Evolutionary conservation across 2,113 vertebrate species (phyloP).

Genomic region (Herpetotheres cachinnans): DNA sequence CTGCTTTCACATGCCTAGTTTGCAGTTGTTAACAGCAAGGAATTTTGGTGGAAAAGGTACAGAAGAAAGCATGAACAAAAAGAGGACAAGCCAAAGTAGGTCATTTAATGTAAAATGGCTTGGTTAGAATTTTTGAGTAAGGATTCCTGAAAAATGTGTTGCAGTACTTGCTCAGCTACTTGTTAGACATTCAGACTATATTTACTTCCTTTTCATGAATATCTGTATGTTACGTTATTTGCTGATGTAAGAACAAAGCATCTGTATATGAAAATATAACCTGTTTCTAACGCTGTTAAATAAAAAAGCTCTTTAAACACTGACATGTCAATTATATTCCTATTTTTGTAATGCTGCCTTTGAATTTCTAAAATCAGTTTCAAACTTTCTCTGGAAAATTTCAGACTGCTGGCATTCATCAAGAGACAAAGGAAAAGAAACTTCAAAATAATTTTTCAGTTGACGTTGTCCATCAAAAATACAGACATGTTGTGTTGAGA

Average conservation of each 20-base stretch:
- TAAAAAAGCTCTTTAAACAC: not conserved
- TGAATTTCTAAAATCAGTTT: not conserved
- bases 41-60: not conserved
- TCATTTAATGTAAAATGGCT: not conserved
- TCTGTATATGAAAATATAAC: not conserved
- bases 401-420: not conserved
- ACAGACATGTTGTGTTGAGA: not conserved
- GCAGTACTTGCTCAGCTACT: not conserved
- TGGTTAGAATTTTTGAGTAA: not conserved
- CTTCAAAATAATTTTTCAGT: not conserved
- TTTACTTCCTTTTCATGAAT: not conserved
- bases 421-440: not conserved
- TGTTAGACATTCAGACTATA: not conserved
- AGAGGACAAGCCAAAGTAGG: not conserved
- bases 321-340: not conserved
- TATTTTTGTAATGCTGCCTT: not conserved
- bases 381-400: not conserved
- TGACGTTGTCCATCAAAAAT: not conserved
- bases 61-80: not conserved
- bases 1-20: not conserved
- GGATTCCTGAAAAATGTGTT: not conserved
- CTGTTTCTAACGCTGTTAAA: not conserved
- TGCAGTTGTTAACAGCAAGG: not conserved
- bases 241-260: not conserved
- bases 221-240: not conserved